Conservation (phyloP, 2,797 vertebrate species). For the Enteromius radiatus region DNA sequence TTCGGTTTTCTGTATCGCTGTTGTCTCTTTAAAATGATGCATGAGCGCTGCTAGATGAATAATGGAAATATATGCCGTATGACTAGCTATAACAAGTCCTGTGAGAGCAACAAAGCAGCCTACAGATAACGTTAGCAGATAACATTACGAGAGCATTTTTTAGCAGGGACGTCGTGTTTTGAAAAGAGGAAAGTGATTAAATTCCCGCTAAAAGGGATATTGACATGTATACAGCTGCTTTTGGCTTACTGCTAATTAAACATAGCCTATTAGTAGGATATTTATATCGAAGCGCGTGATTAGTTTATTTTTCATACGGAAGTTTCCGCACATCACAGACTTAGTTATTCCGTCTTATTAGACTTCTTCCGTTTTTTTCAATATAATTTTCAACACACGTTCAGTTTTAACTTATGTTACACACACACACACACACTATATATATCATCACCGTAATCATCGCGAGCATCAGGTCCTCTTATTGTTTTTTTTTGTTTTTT, state of each 20-base stretch:
- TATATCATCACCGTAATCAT: slow-evolving; percentile 1
- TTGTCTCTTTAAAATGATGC: slow-evolving; percentile 33
- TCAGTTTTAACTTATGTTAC: not conserved
- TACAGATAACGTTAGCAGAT: not conserved
- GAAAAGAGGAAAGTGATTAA: not conserved
- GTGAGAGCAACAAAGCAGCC: not conserved
- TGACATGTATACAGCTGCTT: not conserved
- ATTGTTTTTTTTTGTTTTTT: not conserved
- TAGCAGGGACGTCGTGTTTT: not conserved
- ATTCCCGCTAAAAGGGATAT: not conserved
- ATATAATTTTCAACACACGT: not conserved
- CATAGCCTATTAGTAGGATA: too few species aligned
- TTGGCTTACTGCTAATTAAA: not conserved
- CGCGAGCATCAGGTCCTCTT: not conserved
- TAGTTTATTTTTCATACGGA: not conserved
- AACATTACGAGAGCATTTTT: not conserved
- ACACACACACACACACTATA: too few species aligned
- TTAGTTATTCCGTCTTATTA: not conserved
- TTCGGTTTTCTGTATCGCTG: slow-evolving; percentile 22
- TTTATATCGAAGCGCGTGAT: not conserved
- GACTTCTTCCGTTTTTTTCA: not conserved
- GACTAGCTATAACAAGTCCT: not conserved
- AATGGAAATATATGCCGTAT: slow-evolving; percentile 16
- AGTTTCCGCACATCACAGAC: not conserved
- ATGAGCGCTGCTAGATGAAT: slow-evolving; percentile 21